These are phyloP conservation scores for Sprattus sprattus DNA, from an alignment of 2,113 vertebrate species.

Conservation along the genomic window DNA sequence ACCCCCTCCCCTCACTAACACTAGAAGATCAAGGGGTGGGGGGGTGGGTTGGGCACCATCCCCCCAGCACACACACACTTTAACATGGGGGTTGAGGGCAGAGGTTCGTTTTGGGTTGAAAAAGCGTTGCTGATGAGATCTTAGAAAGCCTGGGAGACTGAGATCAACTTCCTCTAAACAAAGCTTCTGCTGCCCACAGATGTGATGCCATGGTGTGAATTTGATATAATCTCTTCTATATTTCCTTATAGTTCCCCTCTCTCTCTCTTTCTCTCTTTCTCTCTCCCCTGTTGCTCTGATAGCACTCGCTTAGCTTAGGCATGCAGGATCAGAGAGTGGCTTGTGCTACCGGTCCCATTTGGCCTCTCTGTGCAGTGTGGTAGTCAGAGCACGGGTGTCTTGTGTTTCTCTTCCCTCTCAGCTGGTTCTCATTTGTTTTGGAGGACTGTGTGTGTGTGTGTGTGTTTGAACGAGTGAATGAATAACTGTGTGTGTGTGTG, in stretches of 20 bases:
- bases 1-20: background rate
- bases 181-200: background rate
- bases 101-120: background rate
- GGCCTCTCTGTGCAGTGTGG: slow-evolving; percentile 30
- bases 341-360: slow-evolving; percentile 26
- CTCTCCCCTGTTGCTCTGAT: background rate
- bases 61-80: background rate
- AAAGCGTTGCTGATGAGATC: background rate
- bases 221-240: background rate
- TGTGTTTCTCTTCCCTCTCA: slow-evolving; percentile 39
- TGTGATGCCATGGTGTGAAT: background rate
- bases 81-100: background rate
- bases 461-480: slow-evolving; percentile 1
- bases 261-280: background rate
- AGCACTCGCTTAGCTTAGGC: background rate
- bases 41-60: background rate
- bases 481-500: slow-evolving; percentile 31
- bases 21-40: background rate
- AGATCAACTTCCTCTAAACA: background rate
- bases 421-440: slow-evolving; percentile 60
- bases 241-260: background rate
- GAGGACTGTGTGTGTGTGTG: slow-evolving; percentile 18
- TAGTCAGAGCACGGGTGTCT: slow-evolving; percentile 28
- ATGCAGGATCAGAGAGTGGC: slow-evolving; percentile 24
- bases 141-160: background rate